Base-by-base conservation (phyloP, 2,113 vertebrate species). In the Miniopterus natalensis region DNA sequence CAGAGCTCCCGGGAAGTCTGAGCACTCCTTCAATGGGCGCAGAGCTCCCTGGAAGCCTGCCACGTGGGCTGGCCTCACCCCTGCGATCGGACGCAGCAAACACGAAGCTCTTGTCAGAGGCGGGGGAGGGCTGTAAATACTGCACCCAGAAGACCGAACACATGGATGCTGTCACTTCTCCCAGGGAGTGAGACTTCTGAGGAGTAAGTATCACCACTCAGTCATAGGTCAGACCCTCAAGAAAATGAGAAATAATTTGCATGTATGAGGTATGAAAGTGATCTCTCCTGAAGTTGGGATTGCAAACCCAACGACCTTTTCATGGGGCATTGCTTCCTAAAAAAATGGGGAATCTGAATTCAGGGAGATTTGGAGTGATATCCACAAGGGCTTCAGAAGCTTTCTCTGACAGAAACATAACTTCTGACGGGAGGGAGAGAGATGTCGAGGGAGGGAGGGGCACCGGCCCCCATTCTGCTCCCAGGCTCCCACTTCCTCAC, bases 1-100 rank as follows among this genome's bases (percentile, higher is more conserved):
- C 85, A 36, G 96, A 97, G 90, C 96, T 89, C 92, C 81, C 47
- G 27, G 78, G 94, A 94, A 95, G 96, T 70, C 95, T 66, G 94
- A 36, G 87, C 57, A 27, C 51, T 91, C 21, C 86, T 95, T 96
- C 63, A 51, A 2, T 55, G 83, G 91, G 73, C 94, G 95, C 92
- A 97, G 88, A 95, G 87, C 90, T 92, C 81, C 65, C 84, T 77
- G 90, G 95, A 91, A 49, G 73, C n/a, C 57, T 47, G 88, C 95
- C 92, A 88, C 0, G 5, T 25, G 49, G 75, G 88, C 84, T 85
- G 88, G 94, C 88, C 92, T 88, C 78, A 86, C 27, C 66, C 49
- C 31, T 2, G 81, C 1, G 25, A 78, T 49, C 11, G 0, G 25
- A 86, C 83, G 42, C 1, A 79, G 79, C 75, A 78, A 55, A 51